Base-by-base conservation (phyloP, 2,888 invertebrate genomes). In the Flexamia atlantica region DNA sequence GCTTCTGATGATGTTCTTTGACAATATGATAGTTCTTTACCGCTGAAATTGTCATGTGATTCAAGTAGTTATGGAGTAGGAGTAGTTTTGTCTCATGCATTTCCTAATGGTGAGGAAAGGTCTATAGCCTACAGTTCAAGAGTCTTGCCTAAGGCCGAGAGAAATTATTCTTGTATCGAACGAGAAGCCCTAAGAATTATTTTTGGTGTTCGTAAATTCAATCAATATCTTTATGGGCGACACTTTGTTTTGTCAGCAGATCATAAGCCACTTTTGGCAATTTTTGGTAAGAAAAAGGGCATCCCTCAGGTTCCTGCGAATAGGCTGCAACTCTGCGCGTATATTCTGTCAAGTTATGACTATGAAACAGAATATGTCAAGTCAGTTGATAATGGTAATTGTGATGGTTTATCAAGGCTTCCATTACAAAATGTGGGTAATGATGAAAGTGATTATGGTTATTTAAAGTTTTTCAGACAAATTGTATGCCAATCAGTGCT, bases 171-270 rank as follows among this genome's bases (percentile, higher is more conserved):
- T 40, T 28, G 28, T 7, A 42, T 46, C 17, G 50, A 76, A 3
- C 30, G 36, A 46, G 76, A 76, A 76, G 76, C 76, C 9, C 36
- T 76, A 12, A 30, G 32, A 1, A 83, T 82, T 68, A 32, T 32
- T 20, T 64, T 30, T 57, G 53, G 57, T 17, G 20, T 32, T 30
- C 17, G 20, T 10, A 64, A 23, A 23, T 81, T 57, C 23, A 42
- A 53, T 64, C 60, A 64, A 30, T 81, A 57, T 46, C 46, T 46
- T 12, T 46, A 46, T 17, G 46, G 46, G 17, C 7, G 46, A 46
- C 4, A 46, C 4, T 46, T 46, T 46, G 46, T 46, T 2, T 12
- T 46, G 17, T 20, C 23, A 3, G 23, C 53, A 3, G 53, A 53
- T 53, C 53, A 53, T 20, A 53, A 53, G 53, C 53, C 53, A 23